These are phyloP conservation scores for Drosophila setosimentum DNA, from an alignment of 2,888 invertebrate genomes.

Conservation along the genomic window DNA sequence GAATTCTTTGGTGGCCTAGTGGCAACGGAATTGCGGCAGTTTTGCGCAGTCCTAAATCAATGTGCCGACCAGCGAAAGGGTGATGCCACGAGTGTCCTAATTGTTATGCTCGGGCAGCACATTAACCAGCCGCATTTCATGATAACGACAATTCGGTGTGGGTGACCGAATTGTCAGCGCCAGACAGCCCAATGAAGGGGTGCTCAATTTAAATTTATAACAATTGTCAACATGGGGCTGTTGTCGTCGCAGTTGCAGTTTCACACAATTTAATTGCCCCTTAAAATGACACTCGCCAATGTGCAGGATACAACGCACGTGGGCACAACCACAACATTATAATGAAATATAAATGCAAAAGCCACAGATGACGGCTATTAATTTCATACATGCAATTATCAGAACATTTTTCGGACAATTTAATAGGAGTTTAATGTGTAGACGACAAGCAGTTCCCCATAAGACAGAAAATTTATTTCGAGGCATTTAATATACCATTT, in stretches of 20 bases:
- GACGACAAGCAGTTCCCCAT: constrained; percentile 47
- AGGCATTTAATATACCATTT: not conserved
- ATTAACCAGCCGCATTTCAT: constrained; percentile 47
- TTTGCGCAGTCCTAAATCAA: constrained; percentile 52
- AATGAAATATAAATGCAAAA: constrained; percentile 62
- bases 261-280: constrained; percentile 66
- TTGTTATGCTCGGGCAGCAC: constrained; percentile 51
- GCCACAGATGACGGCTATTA: constrained; percentile 70
- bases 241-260: constrained; percentile 54
- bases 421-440: constrained; percentile 63
- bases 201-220: constrained; percentile 75
- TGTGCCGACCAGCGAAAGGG: constrained; percentile 30
- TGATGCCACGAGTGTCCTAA: constrained; percentile 39
- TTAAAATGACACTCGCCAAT: constrained; percentile 41
- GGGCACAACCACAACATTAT: constrained; percentile 63
- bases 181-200: constrained; percentile 10
- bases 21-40: constrained; percentile 37
- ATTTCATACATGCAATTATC: constrained; percentile 73
- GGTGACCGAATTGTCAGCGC: constrained; percentile 25
- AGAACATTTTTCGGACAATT: constrained; percentile 64
- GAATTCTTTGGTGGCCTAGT: constrained; percentile 18
- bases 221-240: constrained; percentile 42
- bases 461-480: constrained; percentile 15
- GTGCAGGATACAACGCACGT: not conserved
- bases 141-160: constrained; percentile 22